phyloP scores from a whole-genome alignment of 1,140 invertebrate genomes.

The Capitella teleta region DNA sequence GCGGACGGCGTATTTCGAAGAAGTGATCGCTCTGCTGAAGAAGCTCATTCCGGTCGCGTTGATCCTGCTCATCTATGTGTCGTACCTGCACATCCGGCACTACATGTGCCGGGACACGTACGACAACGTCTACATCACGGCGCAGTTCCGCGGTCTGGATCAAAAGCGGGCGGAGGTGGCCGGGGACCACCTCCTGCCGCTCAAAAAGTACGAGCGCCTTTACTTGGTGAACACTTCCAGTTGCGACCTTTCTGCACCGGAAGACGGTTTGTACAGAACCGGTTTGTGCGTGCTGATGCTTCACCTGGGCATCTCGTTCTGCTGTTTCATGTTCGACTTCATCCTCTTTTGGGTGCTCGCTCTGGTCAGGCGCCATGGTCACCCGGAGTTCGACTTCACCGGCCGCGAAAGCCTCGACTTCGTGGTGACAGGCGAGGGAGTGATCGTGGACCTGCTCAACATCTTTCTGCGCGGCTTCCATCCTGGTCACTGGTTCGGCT shows the following conservation, averaged over 20 bases:
- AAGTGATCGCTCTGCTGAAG: slow-evolving; percentile 3
- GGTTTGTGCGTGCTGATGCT: slow-evolving; percentile 8
- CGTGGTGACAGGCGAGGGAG: slow-evolving; percentile 8
- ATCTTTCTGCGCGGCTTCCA: slow-evolving; percentile 10
- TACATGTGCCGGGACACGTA: slow-evolving; percentile 8
- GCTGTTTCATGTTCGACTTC: slow-evolving; percentile 9
- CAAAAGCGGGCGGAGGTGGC: slow-evolving; percentile 1
- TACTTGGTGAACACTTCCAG: slow-evolving; percentile 6
- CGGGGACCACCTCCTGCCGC: slow-evolving; percentile 1
- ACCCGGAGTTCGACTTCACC: not conserved
- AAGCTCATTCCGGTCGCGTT: slow-evolving; percentile 7
- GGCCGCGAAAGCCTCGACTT: slow-evolving; percentile 4
- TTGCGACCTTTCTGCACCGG: not conserved
- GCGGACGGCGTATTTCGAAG: slow-evolving; percentile 1
- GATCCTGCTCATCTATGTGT: slow-evolving; percentile 1
- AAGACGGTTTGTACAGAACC: slow-evolving; percentile 2
- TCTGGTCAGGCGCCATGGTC: slow-evolving; percentile 1
- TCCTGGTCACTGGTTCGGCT: slow-evolving; percentile 8
- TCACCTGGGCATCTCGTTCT: slow-evolving; percentile 3
- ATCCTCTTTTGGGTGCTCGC: slow-evolving; percentile 8
- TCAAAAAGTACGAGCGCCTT: slow-evolving; percentile 8
- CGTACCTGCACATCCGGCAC: slow-evolving; percentile 2
- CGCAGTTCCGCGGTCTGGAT: slow-evolving; percentile 9
- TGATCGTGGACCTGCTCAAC: slow-evolving; percentile 3
- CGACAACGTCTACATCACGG: slow-evolving; percentile 14